Evolutionary conservation across 2,113 vertebrate genomes (phyloP).

Genomic region (Ciconia boyciana): DNA sequence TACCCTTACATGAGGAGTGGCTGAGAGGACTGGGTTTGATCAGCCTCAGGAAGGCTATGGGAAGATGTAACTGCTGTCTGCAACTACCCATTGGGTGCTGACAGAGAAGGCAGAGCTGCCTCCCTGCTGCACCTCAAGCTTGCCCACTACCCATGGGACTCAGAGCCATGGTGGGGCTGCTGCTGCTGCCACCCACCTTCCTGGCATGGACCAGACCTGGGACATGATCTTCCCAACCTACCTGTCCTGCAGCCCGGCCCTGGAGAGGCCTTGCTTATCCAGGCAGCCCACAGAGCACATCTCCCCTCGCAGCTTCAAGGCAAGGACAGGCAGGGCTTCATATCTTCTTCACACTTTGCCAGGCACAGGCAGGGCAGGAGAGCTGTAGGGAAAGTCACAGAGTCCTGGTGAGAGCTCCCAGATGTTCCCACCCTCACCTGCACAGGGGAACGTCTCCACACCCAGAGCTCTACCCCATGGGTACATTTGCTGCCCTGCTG

Average conservation of each 20-base stretch:
- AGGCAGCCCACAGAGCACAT: neutral
- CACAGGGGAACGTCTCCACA: neutral
- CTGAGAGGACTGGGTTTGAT: neutral
- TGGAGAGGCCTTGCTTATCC: neutral
- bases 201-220: neutral
- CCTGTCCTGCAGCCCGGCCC: neutral
- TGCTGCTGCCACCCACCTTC: neutral
- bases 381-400: neutral
- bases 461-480: neutral
- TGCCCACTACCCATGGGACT: neutral
- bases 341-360: neutral
- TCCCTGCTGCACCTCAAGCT: neutral
- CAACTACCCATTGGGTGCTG: neutral
- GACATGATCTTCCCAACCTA: neutral
- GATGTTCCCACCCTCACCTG: neutral
- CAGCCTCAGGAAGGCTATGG: neutral
- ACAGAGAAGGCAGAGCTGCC: neutral
- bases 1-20: neutral
- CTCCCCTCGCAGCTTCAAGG: neutral
- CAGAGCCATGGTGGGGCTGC: neutral
- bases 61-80: neutral
- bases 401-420: neutral
- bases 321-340: neutral
- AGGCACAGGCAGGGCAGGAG: neutral
- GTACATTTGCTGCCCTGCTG: neutral